Evolutionary conservation across 1,140 invertebrate species (phyloP).

Genomic region (Drosophila burlai): DNA sequence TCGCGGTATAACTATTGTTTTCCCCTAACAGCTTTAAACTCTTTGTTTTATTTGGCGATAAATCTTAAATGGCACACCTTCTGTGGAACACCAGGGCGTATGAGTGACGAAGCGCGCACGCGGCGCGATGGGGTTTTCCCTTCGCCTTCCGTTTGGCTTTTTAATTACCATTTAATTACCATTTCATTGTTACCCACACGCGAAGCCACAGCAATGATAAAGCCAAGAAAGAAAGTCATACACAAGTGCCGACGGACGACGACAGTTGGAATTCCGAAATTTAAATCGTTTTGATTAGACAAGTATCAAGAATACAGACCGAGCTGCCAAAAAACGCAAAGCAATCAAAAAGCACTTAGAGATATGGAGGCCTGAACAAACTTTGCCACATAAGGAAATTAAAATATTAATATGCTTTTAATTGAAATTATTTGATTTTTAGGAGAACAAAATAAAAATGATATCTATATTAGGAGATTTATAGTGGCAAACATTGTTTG

Average conservation of each 20-base stretch:
- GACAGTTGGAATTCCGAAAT: slow-evolving; percentile 31
- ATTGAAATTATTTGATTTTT: neutral
- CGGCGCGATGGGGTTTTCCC: slow-evolving; percentile 1
- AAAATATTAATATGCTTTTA: neutral
- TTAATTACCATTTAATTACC: slow-evolving; percentile 73
- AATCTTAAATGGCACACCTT: slow-evolving; percentile 13
- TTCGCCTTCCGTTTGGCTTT: slow-evolving; percentile 15
- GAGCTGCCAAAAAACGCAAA: slow-evolving; percentile 24
- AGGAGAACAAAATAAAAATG: neutral
- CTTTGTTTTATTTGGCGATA: slow-evolving; percentile 13
- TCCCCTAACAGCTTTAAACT: slow-evolving; percentile 5
- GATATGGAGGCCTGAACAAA: slow-evolving; percentile 4
- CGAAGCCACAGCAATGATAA: slow-evolving; percentile 37
- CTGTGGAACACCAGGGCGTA: slow-evolving; percentile 5
- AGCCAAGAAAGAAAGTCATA: slow-evolving; percentile 7
- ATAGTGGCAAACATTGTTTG: no score
- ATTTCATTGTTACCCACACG: slow-evolving; percentile 60
- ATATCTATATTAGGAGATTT: neutral
- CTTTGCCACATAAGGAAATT: neutral
- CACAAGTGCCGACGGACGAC: slow-evolving; percentile 30
- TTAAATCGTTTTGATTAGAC: slow-evolving; percentile 50
- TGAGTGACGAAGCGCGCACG: slow-evolving; percentile 2
- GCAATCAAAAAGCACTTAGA: slow-evolving; percentile 66
- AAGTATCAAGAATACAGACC: slow-evolving; percentile 22
- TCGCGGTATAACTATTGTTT: slow-evolving; percentile 37